phyloP scores from a whole-genome alignment of 2,797 vertebrate species.

The Tolypeutes matacus region DNA sequence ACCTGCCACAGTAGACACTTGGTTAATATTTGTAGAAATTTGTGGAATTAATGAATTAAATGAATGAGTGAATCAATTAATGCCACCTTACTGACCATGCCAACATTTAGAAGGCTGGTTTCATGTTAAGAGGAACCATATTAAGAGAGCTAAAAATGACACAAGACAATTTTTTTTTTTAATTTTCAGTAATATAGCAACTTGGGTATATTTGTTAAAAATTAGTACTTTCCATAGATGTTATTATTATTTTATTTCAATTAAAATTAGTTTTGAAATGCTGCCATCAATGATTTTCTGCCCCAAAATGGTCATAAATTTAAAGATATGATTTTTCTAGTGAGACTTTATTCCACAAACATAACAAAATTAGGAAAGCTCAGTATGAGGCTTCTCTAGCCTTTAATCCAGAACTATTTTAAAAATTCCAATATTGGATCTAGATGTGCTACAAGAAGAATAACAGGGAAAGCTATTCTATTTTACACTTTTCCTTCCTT shows the following conservation, averaged over 20 bases:
- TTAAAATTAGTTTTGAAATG: slow-evolving; percentile 66
- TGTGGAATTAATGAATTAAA: slow-evolving; percentile 53
- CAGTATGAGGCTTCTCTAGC: neutral
- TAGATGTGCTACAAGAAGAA: neutral
- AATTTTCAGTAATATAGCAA: slow-evolving; percentile 6
- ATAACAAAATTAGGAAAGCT: slow-evolving; percentile 23
- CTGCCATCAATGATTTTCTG: slow-evolving; percentile 5
- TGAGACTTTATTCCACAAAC: neutral
- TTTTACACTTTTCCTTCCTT: slow-evolving; percentile 29
- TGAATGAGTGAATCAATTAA: neutral
- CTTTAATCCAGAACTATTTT: slow-evolving; percentile 7
- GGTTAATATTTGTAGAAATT: slow-evolving; percentile 43
- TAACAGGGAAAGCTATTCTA: slow-evolving; percentile 5
- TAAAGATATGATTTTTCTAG: slow-evolving; percentile 58
- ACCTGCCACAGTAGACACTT: neutral
- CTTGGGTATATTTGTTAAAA: neutral
- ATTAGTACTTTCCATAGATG: neutral
- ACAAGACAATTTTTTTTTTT: neutral
- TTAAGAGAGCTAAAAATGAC: slow-evolving; percentile 7
- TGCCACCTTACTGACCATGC: neutral
- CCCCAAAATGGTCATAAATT: slow-evolving; percentile 21
- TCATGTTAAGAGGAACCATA: neutral
- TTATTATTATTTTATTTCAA: slow-evolving; percentile 47
- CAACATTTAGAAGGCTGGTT: slow-evolving; percentile 13
- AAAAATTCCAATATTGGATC: slow-evolving; percentile 16